Evolutionary conservation across 1,140 invertebrate species (phyloP).

Genomic region (Catajapyx aquilonaris): DNA sequence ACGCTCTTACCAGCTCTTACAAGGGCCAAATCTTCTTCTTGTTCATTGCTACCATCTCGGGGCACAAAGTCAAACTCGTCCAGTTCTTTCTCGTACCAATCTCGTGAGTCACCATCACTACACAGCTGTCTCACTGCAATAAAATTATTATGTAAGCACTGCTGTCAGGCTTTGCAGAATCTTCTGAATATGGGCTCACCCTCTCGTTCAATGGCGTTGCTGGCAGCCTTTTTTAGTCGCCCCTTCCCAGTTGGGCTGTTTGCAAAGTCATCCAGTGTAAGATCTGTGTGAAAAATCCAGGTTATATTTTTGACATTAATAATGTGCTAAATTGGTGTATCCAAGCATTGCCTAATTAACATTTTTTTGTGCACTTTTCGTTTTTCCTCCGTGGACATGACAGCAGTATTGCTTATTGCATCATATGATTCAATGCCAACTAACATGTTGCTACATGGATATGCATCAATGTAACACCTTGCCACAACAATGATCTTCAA

Average conservation of each 20-base stretch:
- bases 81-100: constrained; percentile 31
- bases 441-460: too few species aligned
- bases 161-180: too few species aligned
- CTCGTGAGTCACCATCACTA: constrained; percentile 18
- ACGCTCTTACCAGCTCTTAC: constrained; percentile 15
- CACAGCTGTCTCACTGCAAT: constrained; percentile 16
- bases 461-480: too few species aligned
- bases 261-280: constrained; percentile 39
- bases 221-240: constrained; percentile 30
- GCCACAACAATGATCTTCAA: too few species aligned
- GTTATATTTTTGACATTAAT: too few species aligned
- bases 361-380: too few species aligned
- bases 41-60: constrained; percentile 23
- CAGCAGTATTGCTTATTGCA: too few species aligned
- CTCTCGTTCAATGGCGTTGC: constrained; percentile 16
- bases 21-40: constrained; percentile 22
- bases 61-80: constrained; percentile 25
- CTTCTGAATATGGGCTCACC: constrained; percentile 12
- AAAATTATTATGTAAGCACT: background rate
- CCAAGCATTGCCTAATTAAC: too few species aligned
- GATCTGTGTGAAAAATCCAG: constrained; percentile 26
- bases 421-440: too few species aligned
- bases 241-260: constrained; percentile 25
- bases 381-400: too few species aligned
- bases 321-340: too few species aligned